Base-by-base conservation (phyloP, 2,113 vertebrate genomes). In the Mus pahari region DNA sequence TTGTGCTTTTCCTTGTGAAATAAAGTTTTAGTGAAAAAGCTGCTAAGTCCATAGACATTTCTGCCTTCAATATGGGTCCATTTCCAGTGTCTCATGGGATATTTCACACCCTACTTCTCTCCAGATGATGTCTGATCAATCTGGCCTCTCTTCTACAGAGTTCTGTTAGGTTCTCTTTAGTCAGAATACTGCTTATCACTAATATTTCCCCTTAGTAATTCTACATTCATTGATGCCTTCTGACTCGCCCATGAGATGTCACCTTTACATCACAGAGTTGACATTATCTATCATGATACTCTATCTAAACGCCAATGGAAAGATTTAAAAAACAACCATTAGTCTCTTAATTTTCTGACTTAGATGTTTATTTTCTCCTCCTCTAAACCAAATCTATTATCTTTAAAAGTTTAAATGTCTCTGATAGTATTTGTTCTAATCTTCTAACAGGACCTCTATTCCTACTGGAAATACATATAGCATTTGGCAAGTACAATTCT, bases 401-500 rank as follows among this genome's bases (percentile, higher is more conserved):
- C 17, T 60, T 33, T 87, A 45, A 17, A 73, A 79, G 31, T 91
- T 87, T 81, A 12, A 84, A 22, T 5, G 68, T 64, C 36, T 42
- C 83, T n/a, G 10, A 13, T 48, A 53, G 70, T 26, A 3, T 94
- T 81, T 77, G 11, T n/a, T 93, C 26, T 92, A 45, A 53, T 86
- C 64, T 81, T 4, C 17, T 42, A 62, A 60, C 24, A 75, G 36
- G 28, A 83, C 74, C 42, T 90, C 10, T 92, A 17, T 48, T 93
- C 33, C 62, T 90, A 33, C 33, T 66, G 20, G 55, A 79, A 4
- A 31, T 20, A 58, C 14, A 50, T 0, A 5, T 48, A 77, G 0
- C 4, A 73, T 74, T 74, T 86, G 68, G 7, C 19, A 96, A 90
- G 24, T 19, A 39, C 12, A 50, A 84, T 96, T 94, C 24, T 92